Base-by-base conservation (phyloP, 1,140 invertebrate species). In the Drosophila eugracilis region DNA sequence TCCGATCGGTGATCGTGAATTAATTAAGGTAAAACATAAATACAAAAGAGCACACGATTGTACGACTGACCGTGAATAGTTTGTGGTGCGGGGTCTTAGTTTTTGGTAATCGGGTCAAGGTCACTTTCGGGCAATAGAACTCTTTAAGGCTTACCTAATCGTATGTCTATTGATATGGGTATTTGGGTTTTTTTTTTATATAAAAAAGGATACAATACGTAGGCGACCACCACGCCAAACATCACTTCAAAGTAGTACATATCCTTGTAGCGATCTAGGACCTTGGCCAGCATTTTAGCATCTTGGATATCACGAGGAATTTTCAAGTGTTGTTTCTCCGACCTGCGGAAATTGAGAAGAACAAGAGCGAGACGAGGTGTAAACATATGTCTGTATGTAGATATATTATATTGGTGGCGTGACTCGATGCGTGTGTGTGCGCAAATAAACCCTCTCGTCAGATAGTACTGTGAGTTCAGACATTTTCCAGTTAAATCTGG, bases 141-240 rank as follows among this genome's bases (percentile, higher is more conserved):
- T 66, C 60, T 42, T 34, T 34, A 26, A 19, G 24, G 45, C 60
- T 26, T 66, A 67, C 67, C 60, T 67, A 67, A 67, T 67, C 60
- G 34, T 21, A 10, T 39, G 30, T 14, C 22, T 30, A 32, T 44
- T 2, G 47, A 26, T 39, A 50, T 32, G 26, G 41, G 10, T 32
- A 15, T 54, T 55, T 50, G n/a, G 26, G 42, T 66, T 50, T 62
- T 24, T 42, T 34, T n/a, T n/a, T n/a, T n/a, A n/a, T n/a, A n/a
- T n/a, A n/a, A n/a, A 91, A 96, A 97, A 98, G 97, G 97, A 98
- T 98, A 99, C 97, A 99, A 99, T 92, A 99, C 97, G 92, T 99
- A 99, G n/a, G 96, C 95, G 54, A 97, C 92, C 88, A 98, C 96
- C 63, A 99, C 95, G 78, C 96, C 97, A 45, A 94, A 93, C 77